Evolutionary conservation across 2,113 vertebrate genomes (phyloP), one percentile per base, ranked within the genome.

Genomic region (Peromyscus maniculatus): DNA sequence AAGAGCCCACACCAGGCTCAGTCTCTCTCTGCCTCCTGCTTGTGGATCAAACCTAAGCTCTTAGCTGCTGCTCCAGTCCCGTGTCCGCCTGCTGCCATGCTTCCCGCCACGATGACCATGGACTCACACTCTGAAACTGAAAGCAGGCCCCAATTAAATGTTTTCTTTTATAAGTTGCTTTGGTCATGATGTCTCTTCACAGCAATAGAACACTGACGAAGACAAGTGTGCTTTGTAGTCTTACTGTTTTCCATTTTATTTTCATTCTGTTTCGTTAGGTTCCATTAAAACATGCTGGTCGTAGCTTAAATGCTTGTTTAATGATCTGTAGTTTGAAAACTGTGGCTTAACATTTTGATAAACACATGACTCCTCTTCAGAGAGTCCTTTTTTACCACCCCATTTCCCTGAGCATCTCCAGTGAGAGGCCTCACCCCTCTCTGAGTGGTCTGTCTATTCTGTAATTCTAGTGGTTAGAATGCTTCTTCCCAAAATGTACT

Each of bases 401-500:
- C 72, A 49, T 71, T 8, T 83, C 49, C 33, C 52, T 83, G 36
- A 77, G 55, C 62, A 67, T 57, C 57, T 62, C 55, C 75, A 91
- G 46, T 24, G 46, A 97, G 22, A 39, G 57, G 12, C 67, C 11
- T 28, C 0, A 15, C 22, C 2, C 16, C 9, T 78, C 69, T 91
- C 74, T 46, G 83, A 57, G 49, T 77, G 55, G 78, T 80, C 49
- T 80, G 4, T 80, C 95, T 78, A 91, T 57, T 69, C 69, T 71
- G 0, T 74, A 39, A 91, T 84, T 96, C 36, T 82, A 83, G 33
- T 78, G 55, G 82, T 80, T 77, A 92, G 79, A 87, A 36, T 78
- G 22, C 52, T 86, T 86, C 17, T 91, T 93, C 39, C 64, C 43
- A 80, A 46, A 82, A 93, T 72, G 39, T 36, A 57, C 46, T 36